Evolutionary conservation across 1,140 invertebrate species (phyloP).

Genomic region (Nasonia giraulti): DNA sequence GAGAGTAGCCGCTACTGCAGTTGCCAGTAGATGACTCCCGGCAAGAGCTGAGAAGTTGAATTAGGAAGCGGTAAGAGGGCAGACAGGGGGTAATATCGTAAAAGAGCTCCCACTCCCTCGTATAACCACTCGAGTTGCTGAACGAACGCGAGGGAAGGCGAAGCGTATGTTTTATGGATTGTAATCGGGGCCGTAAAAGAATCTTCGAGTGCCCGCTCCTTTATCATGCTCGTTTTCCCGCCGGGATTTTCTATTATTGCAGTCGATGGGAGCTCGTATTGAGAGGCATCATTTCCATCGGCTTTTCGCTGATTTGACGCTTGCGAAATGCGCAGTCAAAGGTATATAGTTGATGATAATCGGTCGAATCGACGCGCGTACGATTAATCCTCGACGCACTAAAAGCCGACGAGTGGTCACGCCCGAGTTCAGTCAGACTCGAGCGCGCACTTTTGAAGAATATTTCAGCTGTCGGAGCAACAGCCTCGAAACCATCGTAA

Average conservation of each 20-base stretch:
- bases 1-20: background rate
- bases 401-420: background rate
- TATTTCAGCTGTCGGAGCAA: no score
- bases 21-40: slow-evolving; percentile 33
- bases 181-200: slow-evolving; percentile 24
- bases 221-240: background rate
- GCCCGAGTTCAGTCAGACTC: background rate
- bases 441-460: no score
- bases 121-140: background rate
- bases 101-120: slow-evolving; percentile 3
- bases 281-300: no score
- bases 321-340: no score
- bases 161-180: slow-evolving; percentile 44
- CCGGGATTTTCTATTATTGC: slow-evolving; percentile 14
- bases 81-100: slow-evolving; percentile 21
- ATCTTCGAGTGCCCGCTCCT: slow-evolving; percentile 6
- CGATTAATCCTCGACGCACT: background rate
- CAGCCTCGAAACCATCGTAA: background rate
- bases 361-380: background rate
- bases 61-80: slow-evolving; percentile 39
- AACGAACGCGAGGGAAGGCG: slow-evolving; percentile 16
- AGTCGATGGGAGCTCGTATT: background rate
- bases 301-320: background rate
- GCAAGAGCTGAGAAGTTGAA: slow-evolving; percentile 44
- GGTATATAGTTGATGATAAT: no score